phyloP scores from a whole-genome alignment of 1,140 invertebrate species.

The Drosophila bipectinata region DNA sequence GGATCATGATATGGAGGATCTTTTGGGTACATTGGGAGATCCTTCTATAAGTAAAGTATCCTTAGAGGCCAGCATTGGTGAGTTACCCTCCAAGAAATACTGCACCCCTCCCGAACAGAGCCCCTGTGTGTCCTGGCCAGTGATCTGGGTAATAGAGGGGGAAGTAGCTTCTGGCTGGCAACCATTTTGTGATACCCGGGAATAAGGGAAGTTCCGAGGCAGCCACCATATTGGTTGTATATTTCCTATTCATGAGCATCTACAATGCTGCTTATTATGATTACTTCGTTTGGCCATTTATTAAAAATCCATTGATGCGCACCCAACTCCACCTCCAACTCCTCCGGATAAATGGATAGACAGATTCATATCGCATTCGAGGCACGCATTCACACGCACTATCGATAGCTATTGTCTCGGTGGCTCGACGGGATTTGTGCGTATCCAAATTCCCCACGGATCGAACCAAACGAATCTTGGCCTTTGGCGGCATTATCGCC shows the following conservation, averaged over 20 bases:
- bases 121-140: conserved; percentile 19
- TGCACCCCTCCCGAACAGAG: background rate
- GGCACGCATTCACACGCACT: conserved; percentile 75
- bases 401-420: conserved; percentile 53
- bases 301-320: conserved; percentile 79
- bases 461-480: conserved; percentile 48
- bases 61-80: background rate
- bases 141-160: conserved; percentile 7
- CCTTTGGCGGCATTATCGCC: conserved; percentile 64
- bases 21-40: background rate
- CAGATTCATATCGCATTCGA: conserved; percentile 75
- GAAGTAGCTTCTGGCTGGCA: conserved; percentile 22
- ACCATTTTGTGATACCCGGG: conserved; percentile 56
- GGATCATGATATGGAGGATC: background rate
- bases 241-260: conserved; percentile 67
- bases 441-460: conserved; percentile 78
- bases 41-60: background rate
- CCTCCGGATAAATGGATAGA: conserved; percentile 2
- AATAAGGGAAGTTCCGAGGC: conserved; percentile 21
- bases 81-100: background rate
- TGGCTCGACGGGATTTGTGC: conserved; percentile 45
- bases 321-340: background rate
- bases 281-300: conserved; percentile 61
- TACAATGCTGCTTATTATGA: conserved; percentile 50
- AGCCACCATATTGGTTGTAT: conserved; percentile 53